A percentile compares a stretch with the other conserved stretches of the same genome.
Evolutionary conservation across 2,888 invertebrate species (phyloP).

Genomic region (Aricia artaxerxes): DNA sequence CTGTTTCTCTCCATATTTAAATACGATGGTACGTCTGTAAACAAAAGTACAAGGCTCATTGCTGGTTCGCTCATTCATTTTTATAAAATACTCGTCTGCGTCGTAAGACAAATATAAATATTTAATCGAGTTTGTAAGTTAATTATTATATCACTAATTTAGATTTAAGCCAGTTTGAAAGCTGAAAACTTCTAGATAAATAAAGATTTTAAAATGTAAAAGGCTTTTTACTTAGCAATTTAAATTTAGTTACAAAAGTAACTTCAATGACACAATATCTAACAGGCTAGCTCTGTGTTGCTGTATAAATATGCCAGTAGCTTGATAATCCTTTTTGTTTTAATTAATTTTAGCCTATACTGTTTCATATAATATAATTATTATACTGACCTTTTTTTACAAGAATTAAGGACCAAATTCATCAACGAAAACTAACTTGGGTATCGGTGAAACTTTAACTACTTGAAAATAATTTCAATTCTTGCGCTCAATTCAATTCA

Average conservation of each 20-base stretch:
- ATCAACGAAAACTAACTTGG: neutral
- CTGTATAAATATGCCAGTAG: neutral
- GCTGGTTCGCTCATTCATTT: neutral
- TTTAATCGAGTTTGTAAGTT: conserved; percentile 3
- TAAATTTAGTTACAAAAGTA: neutral
- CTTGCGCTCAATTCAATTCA: no score
- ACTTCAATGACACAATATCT: neutral
- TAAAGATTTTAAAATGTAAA: conserved; percentile 11
- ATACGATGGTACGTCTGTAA: neutral
- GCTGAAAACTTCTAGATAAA: neutral
- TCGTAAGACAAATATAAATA: neutral
- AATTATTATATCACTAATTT: neutral
- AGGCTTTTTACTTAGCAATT: neutral
- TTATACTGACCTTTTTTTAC: neutral
- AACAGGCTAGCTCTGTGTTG: neutral
- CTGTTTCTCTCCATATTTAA: neutral
- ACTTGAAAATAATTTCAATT: no score
- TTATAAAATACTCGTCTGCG: neutral
- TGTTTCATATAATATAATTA: neutral
- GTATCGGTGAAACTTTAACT: no score
- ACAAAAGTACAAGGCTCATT: neutral
- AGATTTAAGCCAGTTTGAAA: conserved; percentile 20
- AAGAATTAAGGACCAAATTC: neutral
- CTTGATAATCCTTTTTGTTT: neutral
- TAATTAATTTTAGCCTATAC: neutral